Conservation (phyloP, 2,113 vertebrate genomes). For the Anoura caudifer region DNA sequence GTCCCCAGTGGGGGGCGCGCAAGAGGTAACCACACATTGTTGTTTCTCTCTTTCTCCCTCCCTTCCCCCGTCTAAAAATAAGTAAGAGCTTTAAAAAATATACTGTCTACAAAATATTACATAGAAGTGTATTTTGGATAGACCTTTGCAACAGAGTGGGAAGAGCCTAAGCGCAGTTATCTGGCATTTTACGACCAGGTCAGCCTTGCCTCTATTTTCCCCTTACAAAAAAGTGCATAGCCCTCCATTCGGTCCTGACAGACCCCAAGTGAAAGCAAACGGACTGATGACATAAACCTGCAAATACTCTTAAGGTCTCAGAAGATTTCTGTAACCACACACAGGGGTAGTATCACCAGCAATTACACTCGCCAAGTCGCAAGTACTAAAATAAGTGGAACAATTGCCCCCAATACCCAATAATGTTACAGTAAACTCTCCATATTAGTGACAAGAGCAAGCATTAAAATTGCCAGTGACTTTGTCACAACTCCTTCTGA, state of each 20-base stretch:
- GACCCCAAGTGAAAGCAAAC: neutral
- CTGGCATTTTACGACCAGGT: neutral
- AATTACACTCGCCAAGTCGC: neutral
- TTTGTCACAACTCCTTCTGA: constrained; percentile 36
- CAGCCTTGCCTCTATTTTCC: neutral
- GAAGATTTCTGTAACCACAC: neutral
- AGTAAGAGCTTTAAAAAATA: neutral
- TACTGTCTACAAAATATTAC: neutral
- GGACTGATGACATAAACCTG: neutral
- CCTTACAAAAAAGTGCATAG: neutral
- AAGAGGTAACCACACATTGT: too few relatives aligned
- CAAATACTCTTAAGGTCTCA: neutral
- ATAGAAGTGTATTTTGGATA: neutral
- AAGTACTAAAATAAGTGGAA: neutral
- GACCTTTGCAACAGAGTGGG: neutral
- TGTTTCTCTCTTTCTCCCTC: too few relatives aligned
- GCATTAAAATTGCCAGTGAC: neutral
- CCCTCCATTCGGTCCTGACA: neutral
- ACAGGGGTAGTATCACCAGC: neutral
- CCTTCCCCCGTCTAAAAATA: too few relatives aligned
- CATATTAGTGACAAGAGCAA: neutral
- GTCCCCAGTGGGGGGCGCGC: too few relatives aligned
- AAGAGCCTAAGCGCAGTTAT: neutral
- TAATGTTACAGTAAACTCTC: neutral
- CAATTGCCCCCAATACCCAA: neutral